Evolutionary conservation across 2,888 invertebrate genomes (phyloP).

Genomic region (Hybos culiciformis): DNA sequence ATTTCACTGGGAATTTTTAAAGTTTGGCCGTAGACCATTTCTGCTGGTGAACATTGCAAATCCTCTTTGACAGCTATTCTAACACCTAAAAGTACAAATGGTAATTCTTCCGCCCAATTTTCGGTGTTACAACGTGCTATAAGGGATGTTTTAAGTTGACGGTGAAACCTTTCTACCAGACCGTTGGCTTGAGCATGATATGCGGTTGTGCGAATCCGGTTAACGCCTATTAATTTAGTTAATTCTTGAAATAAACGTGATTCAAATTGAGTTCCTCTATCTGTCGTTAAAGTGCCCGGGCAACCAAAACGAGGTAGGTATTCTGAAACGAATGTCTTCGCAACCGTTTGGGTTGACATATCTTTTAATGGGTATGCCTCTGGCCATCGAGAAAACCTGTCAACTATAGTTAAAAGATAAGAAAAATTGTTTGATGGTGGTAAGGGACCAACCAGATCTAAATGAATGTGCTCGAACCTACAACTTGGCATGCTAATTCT

Average conservation of each 20-base stretch:
- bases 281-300: conserved; percentile 10
- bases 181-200: background rate
- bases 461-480: conserved; percentile 23
- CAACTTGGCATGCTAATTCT: background rate
- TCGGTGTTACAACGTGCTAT: background rate
- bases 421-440: conserved; percentile 16
- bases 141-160: background rate
- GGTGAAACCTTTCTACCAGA: background rate
- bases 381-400: conserved; percentile 18
- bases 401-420: conserved; percentile 20
- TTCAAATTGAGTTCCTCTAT: conserved; percentile 10
- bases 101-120: background rate
- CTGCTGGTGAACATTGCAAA: background rate
- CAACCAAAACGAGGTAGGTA: conserved; percentile 12
- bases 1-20: background rate
- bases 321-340: conserved; percentile 5
- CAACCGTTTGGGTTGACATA: conserved; percentile 13
- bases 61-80: background rate
- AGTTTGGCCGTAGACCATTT: background rate
- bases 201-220: background rate
- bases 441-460: conserved; percentile 26
- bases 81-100: background rate
- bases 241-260: background rate
- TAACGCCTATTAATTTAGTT: background rate
- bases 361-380: conserved; percentile 16